phyloP scores from a whole-genome alignment of 2,113 vertebrate species.

The Pelecanus crispus region DNA sequence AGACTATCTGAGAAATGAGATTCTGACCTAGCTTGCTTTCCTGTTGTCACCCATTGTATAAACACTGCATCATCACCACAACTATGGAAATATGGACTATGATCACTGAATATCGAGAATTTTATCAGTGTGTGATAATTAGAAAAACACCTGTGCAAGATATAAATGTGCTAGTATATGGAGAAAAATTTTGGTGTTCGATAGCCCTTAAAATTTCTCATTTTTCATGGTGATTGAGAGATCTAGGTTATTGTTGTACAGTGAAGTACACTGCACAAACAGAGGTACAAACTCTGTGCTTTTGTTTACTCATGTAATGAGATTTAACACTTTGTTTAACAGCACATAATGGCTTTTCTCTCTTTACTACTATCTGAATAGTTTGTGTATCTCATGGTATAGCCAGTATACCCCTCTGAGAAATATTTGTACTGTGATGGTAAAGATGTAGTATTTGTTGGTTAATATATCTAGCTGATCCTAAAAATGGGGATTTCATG shows the following conservation, averaged over 20 bases:
- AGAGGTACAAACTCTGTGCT: background rate
- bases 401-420: background rate
- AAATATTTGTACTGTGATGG: background rate
- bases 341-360: background rate
- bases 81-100: background rate
- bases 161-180: conserved; percentile 1
- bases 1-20: background rate
- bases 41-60: background rate
- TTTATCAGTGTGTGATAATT: conserved; percentile 2
- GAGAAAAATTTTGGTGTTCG: conserved; percentile 23
- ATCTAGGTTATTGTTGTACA: background rate
- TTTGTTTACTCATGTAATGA: background rate
- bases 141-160: background rate
- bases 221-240: conserved; percentile 27
- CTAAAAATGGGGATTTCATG: background rate
- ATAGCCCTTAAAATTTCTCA: conserved; percentile 40
- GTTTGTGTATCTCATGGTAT: background rate
- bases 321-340: background rate
- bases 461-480: background rate
- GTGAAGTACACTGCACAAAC: background rate
- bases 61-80: background rate
- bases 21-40: background rate
- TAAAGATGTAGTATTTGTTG: background rate
- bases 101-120: background rate
- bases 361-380: background rate